phyloP scores from a whole-genome alignment of 2,888 invertebrate genomes.

The Sisyra terminalis region DNA sequence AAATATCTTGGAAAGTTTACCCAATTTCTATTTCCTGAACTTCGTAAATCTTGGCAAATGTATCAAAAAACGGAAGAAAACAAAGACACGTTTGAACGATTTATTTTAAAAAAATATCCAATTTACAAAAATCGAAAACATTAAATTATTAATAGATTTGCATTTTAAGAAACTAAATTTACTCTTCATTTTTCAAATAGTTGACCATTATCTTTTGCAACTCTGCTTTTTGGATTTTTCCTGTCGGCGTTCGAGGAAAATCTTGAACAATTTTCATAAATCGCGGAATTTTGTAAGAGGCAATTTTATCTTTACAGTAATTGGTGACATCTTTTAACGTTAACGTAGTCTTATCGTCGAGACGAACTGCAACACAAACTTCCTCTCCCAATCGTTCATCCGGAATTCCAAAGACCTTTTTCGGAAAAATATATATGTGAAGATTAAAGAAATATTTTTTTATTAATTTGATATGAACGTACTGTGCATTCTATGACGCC shows the following conservation, averaged over 20 bases:
- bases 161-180: too few relatives aligned
- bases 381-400: constrained; percentile 67
- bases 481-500: constrained; percentile 58
- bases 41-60: too few relatives aligned
- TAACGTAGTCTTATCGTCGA: constrained; percentile 34
- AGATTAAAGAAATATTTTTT: background rate
- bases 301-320: constrained; percentile 51
- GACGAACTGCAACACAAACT: constrained; percentile 46
- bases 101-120: too few relatives aligned
- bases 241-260: constrained; percentile 68
- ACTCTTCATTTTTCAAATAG: too few relatives aligned
- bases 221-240: constrained; percentile 64
- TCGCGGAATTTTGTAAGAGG: constrained; percentile 68
- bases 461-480: constrained; percentile 13
- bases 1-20: too few relatives aligned
- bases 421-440: constrained; percentile 4
- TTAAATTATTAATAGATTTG: too few relatives aligned
- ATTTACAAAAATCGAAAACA: too few relatives aligned
- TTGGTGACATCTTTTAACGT: constrained; percentile 39
- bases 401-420: constrained; percentile 55
- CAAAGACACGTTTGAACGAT: too few relatives aligned
- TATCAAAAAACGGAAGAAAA: too few relatives aligned
- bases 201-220: constrained; percentile 26
- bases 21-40: too few relatives aligned
- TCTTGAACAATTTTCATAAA: constrained; percentile 45